phyloP scores from a whole-genome alignment of 2,113 vertebrate species.

The Puma concolor region DNA sequence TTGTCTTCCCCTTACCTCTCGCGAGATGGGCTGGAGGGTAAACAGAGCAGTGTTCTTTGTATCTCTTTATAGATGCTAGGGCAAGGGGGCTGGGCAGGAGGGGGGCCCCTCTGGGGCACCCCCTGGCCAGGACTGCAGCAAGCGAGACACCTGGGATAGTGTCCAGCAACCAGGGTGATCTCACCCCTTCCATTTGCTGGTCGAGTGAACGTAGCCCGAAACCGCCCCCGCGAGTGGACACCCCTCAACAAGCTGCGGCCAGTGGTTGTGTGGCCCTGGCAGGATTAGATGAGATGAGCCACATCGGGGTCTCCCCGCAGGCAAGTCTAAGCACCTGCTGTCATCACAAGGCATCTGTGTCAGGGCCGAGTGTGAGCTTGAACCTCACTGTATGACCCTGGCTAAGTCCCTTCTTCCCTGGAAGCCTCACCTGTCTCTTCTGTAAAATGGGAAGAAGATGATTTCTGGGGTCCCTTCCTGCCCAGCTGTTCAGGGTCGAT shows the following conservation, averaged over 20 bases:
- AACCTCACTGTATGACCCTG: background rate
- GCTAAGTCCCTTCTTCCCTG: background rate
- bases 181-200: background rate
- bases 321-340: rapidly evolving
- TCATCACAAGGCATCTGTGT: background rate
- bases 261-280: background rate
- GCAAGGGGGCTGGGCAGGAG: rapidly evolving
- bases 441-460: background rate
- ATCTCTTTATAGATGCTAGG: background rate
- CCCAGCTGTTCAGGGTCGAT: background rate
- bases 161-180: background rate
- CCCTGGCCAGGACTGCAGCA: background rate
- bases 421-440: background rate
- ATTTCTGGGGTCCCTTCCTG: background rate
- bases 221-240: rapidly evolving
- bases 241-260: background rate
- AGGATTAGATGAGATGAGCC: background rate
- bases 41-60: background rate
- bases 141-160: rapidly evolving
- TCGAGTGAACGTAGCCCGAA: background rate
- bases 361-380: rapidly evolving
- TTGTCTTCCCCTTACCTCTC: slow-evolving; percentile 63
- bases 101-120: background rate
- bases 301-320: rapidly evolving
- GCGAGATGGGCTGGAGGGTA: background rate